phyloP scores from a whole-genome alignment of 2,113 vertebrate genomes.

The Columba janthina region DNA sequence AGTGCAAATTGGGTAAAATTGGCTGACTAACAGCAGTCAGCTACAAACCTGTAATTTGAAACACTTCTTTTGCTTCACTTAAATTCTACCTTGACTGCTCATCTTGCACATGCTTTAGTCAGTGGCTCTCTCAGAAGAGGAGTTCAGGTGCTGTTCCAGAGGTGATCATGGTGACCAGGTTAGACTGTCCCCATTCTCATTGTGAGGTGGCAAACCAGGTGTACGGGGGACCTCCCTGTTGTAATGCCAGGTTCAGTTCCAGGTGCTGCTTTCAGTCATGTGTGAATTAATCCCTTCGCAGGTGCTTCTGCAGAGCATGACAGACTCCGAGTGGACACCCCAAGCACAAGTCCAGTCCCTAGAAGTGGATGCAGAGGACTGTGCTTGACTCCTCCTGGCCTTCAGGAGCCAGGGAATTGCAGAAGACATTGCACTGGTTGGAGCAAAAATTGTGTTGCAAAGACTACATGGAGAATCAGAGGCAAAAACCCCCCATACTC shows the following conservation, averaged over 20 bases:
- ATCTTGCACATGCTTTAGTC: not conserved
- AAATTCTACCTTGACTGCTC: not conserved
- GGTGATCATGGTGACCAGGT: not conserved
- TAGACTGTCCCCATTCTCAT: not conserved
- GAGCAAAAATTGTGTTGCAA: not conserved
- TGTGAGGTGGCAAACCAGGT: not conserved
- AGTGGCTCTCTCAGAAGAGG: not conserved
- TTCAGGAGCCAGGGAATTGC: not conserved
- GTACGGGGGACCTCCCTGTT: not conserved
- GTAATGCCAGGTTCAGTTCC: not conserved
- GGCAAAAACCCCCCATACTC: not conserved
- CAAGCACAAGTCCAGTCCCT: not conserved
- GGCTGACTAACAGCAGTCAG: slow-evolving; percentile 18
- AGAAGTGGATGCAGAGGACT: not conserved
- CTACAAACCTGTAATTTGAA: not conserved
- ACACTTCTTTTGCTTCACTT: not conserved
- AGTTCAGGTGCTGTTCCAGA: not conserved
- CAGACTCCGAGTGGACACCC: not conserved
- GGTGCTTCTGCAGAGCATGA: not conserved
- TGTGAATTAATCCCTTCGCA: not conserved
- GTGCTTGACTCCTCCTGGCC: not conserved
- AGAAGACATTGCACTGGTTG: not conserved
- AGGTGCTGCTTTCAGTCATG: not conserved
- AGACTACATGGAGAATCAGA: not conserved
- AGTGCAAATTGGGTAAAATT: slow-evolving; percentile 63